Conservation (phyloP, 2,888 invertebrate genomes). For the Thymelicus sylvestris region DNA sequence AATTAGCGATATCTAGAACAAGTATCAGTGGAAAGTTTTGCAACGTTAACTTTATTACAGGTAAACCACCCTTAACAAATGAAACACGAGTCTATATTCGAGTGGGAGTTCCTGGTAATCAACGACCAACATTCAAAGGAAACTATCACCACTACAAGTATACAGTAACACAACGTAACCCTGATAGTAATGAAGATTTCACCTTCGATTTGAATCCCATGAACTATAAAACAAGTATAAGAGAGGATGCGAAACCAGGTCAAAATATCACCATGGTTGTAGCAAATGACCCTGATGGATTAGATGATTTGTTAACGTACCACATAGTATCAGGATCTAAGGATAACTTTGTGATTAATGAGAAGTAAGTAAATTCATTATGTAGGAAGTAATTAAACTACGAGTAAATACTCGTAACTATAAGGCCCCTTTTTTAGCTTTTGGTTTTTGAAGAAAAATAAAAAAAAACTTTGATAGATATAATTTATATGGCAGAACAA, state of each 20-base stretch:
- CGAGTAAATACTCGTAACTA: no score
- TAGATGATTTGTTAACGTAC: conserved; percentile 88
- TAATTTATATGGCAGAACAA: no score
- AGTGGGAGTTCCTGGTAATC: conserved; percentile 92
- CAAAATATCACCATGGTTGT: conserved; percentile 88
- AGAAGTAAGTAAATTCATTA: conserved; percentile 78
- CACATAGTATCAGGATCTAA: conserved; percentile 89
- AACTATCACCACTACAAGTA: conserved; percentile 86
- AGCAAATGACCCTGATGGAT: conserved; percentile 92
- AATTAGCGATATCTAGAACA: neutral
- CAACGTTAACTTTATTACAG: conserved; percentile 55
- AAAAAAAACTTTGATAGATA: no score
- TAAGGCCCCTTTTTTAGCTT: no score
- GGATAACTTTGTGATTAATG: conserved; percentile 91
- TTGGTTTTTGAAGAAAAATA: no score
- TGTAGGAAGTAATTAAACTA: neutral
- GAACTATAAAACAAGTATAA: conserved; percentile 88
- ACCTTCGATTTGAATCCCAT: conserved; percentile 87
- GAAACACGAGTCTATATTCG: conserved; percentile 88
- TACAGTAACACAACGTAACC: conserved; percentile 61
- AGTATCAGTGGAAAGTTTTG: neutral
- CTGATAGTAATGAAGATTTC: conserved; percentile 68
- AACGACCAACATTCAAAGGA: conserved; percentile 91
- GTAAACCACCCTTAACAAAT: conserved; percentile 86
- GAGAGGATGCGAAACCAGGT: conserved; percentile 89